phyloP scores from a whole-genome alignment of 2,113 vertebrate species.

The Athene noctua region DNA sequence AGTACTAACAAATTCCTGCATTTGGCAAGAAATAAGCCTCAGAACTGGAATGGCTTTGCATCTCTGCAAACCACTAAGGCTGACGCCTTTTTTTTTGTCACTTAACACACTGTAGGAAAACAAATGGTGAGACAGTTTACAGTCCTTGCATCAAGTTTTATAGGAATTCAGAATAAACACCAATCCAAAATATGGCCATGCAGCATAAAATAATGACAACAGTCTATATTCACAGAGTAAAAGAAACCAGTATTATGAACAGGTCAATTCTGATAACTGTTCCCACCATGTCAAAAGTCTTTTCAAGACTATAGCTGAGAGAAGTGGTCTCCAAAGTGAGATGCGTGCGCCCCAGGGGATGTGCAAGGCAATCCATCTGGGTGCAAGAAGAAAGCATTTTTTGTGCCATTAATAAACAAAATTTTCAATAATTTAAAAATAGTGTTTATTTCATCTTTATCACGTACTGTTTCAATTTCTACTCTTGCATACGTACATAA shows the following conservation, averaged over 20 bases:
- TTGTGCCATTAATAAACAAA: neutral
- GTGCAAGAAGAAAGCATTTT: neutral
- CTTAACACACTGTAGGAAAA: neutral
- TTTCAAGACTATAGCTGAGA: neutral
- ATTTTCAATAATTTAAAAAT: neutral
- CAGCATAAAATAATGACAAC: neutral
- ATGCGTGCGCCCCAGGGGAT: neutral
- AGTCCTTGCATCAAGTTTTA: neutral
- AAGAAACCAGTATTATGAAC: neutral
- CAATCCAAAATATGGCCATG: neutral
- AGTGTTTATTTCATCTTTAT: neutral
- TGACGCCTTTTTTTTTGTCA: neutral
- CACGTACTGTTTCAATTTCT: neutral
- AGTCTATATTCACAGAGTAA: neutral
- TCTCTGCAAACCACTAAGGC: neutral
- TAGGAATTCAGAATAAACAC: neutral
- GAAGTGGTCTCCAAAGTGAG: neutral
- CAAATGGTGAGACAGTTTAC: neutral
- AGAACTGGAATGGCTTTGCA: neutral
- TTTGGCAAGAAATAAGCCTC: neutral
- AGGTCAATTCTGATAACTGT: neutral
- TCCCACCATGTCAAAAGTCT: neutral
- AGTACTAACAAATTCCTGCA: neutral
- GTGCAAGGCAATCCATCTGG: neutral
- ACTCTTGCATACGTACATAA: neutral